Evolutionary conservation across 2,113 vertebrate genomes (phyloP).

Genomic region (Lontra canadensis): DNA sequence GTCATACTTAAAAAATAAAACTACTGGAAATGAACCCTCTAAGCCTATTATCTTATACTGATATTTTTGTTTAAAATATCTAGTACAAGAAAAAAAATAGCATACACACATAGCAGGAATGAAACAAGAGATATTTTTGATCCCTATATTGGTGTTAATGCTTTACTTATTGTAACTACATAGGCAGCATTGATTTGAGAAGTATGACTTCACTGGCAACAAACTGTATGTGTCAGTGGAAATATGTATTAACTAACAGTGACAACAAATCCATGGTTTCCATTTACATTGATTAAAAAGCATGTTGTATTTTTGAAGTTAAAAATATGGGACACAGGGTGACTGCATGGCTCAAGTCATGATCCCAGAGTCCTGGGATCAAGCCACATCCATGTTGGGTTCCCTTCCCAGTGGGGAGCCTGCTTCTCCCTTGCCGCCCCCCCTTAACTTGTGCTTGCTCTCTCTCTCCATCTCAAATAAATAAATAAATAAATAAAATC

Average conservation of each 20-base stretch:
- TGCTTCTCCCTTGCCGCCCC: background rate
- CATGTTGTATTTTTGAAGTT: constrained; percentile 47
- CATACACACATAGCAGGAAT: background rate
- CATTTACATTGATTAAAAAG: constrained; percentile 32
- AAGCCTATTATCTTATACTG: constrained; percentile 34
- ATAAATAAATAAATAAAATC: background rate
- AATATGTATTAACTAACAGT: background rate
- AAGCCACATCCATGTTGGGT: background rate
- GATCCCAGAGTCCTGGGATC: background rate
- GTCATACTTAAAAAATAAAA: constrained; percentile 51
- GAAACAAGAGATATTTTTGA: background rate
- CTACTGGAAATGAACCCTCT: background rate
- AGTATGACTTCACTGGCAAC: constrained; percentile 23
- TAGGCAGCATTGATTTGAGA: background rate
- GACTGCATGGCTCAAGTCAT: background rate
- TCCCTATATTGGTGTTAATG: constrained; percentile 4
- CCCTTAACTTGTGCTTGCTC: background rate
- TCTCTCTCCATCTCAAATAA: background rate
- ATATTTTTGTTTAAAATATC: constrained; percentile 46
- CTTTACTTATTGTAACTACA: background rate
- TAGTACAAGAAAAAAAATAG: constrained; percentile 7
- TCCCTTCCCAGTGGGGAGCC: background rate
- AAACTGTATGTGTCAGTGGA: background rate
- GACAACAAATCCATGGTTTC: background rate
- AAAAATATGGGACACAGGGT: background rate